Percentiles rank a stretch among this genome's conserved stretches.
These are phyloP conservation scores for Vicugna pacos DNA, from an alignment of 2,113 vertebrate species.

Conservation along the genomic window DNA sequence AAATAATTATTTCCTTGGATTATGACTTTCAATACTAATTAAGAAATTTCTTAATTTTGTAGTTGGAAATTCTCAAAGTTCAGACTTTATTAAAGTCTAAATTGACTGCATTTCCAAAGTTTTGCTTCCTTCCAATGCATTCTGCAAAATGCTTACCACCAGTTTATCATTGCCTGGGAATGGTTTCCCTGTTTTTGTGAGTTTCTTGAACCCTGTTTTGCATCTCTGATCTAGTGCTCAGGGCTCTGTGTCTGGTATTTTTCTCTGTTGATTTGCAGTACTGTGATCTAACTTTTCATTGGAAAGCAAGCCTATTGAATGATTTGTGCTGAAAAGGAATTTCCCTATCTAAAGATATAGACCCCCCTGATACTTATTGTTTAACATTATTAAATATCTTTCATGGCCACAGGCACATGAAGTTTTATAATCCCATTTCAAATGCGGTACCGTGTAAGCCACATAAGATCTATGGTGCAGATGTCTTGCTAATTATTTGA, in stretches of 20 bases:
- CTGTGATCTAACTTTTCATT: not conserved
- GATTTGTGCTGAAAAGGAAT: not conserved
- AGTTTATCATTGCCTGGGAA: not conserved
- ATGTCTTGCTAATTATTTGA: constrained; percentile 25
- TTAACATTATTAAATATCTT: constrained; percentile 11
- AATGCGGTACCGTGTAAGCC: not conserved
- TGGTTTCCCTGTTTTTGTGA: not conserved
- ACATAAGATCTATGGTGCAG: not conserved
- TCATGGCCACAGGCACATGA: not conserved
- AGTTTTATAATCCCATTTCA: constrained; percentile 41
- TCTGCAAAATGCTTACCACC: not conserved
- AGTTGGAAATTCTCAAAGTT: constrained; percentile 26
- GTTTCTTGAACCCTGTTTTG: not conserved
- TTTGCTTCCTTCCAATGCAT: not conserved
- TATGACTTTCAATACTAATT: constrained; percentile 34
- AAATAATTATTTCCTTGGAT: constrained; percentile 31
- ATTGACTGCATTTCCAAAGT: constrained; percentile 24
- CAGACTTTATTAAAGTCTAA: not conserved
- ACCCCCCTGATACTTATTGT: not conserved
- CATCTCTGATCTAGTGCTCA: not conserved
- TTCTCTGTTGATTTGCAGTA: not conserved
- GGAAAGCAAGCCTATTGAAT: not conserved
- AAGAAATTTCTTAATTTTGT: constrained; percentile 23
- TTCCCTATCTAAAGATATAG: not conserved
- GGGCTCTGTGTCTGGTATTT: not conserved